Evolutionary conservation across 2,113 vertebrate genomes (phyloP), one percentile per base, ranked within the genome.

Genomic region (Pseudopodoces humilis): DNA sequence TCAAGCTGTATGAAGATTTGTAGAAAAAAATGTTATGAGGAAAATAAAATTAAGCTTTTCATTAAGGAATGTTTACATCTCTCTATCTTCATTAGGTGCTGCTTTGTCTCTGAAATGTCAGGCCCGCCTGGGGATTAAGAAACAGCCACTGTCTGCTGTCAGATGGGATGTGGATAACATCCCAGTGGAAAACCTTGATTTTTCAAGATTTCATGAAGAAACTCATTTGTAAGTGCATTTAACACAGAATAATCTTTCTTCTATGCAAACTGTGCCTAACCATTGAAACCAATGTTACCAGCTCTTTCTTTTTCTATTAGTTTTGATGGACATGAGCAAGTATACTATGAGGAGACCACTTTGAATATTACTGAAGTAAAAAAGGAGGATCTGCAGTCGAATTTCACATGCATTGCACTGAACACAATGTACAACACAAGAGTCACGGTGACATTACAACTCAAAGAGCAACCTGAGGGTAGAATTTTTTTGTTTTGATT

Each of bases 51-150:
- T 6, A 18, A 17, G 15, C 22, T 74, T 91, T 90, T 74, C 13
- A 16, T 78, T 25, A 46, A 35, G 58, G 37, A 58, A 46, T 67
- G 6, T 69, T 85, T 76, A 50, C 31, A 60, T 22, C 22, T 82
- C 33, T 83, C 4, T 59, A 75, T 93, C 44, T 64, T 56, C 8
- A 49, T 78, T 74, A 98, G 98, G 98, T 88, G 55, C 90, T 88
- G 3, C 85, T 80, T 62, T 70, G 11, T 82, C 55, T 70, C 39
- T 98, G 62, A 88, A 59, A 33, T 98, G 98, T 85, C 72, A 10
- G 22, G 97, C 95, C 11, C 95, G 82, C 24, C 82, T 98, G 27
- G 98, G 98, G 35, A 94, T 85, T 85, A 97, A 92, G 58, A 13
- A 63, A 58, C 93, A 88, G 13, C 18, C n/a, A 4, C 2, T 94